Conservation (phyloP, 2,113 vertebrate species). For the Rutilus rutilus region DNA sequence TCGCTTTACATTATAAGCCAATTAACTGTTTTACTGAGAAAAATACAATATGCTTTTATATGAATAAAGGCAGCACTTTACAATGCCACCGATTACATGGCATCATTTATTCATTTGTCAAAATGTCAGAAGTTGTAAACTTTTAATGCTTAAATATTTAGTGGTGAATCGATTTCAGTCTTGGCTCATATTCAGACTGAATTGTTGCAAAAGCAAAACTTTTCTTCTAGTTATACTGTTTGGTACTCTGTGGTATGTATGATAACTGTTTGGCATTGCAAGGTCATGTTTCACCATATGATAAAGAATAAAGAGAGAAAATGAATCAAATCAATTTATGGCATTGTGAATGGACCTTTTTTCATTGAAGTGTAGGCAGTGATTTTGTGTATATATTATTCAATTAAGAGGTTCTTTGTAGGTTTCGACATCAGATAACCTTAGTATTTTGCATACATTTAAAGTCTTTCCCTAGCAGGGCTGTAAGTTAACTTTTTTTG, state of each 20-base stretch:
- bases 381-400: background rate
- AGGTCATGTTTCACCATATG: background rate
- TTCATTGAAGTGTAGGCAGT: background rate
- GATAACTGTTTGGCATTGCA: background rate
- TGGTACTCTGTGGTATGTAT: background rate
- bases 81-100: conserved; percentile 58
- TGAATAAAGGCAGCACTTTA: conserved; percentile 68
- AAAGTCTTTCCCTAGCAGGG: background rate
- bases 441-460: background rate
- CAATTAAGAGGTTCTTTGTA: background rate
- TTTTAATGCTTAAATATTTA: conserved; percentile 61
- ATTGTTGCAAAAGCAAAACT: background rate
- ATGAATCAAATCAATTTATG: background rate
- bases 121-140: conserved; percentile 68
- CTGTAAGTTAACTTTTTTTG: too few species aligned
- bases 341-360: background rate
- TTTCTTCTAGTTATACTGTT: background rate
- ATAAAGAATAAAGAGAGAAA: background rate
- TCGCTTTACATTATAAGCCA: conserved; percentile 67
- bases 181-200: conserved; percentile 58
- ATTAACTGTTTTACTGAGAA: conserved; percentile 67
- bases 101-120: conserved; percentile 76
- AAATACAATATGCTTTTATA: conserved; percentile 68
- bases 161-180: conserved; percentile 48
- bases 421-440: background rate